Conservation (phyloP, 2,888 invertebrate genomes). For the Zonitis immaculata region DNA sequence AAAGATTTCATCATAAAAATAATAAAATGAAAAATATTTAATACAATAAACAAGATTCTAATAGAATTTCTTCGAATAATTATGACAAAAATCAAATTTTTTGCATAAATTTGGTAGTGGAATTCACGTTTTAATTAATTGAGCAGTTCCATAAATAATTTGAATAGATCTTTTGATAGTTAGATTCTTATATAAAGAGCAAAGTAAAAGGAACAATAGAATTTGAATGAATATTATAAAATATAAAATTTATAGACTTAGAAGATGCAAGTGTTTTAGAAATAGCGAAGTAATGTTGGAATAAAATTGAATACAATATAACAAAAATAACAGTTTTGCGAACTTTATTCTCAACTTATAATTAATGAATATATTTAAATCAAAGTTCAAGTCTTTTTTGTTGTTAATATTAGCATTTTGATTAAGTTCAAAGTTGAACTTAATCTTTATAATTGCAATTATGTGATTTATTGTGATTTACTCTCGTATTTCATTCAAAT, state of each 20-base stretch:
- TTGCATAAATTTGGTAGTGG: too few species aligned
- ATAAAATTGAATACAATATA: too few species aligned
- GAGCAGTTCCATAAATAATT: slow-evolving; percentile 17
- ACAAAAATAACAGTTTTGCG: background rate
- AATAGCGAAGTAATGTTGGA: too few species aligned
- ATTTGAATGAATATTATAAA: slow-evolving; percentile 10
- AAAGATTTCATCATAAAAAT: too few species aligned
- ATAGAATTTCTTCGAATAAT: too few species aligned
- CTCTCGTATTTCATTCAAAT: background rate
- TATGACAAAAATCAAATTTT: too few species aligned
- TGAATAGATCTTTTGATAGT: slow-evolving; percentile 16
- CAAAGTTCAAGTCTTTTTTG: slow-evolving; percentile 17
- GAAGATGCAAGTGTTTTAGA: too few species aligned
- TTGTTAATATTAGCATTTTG: slow-evolving; percentile 20
- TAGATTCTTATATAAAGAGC: slow-evolving; percentile 14
- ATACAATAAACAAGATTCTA: too few species aligned
- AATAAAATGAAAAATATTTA: too few species aligned
- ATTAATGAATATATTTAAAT: slow-evolving; percentile 1
- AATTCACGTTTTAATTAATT: slow-evolving; percentile 9
- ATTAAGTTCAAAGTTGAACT: slow-evolving; percentile 17
- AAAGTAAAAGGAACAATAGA: slow-evolving; percentile 19
- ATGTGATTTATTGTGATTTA: background rate
- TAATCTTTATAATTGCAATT: background rate
- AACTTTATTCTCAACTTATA: background rate
- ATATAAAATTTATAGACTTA: background rate